phyloP scores from a whole-genome alignment of 2,888 invertebrate species.

The Scaptomyza tumidula region DNA sequence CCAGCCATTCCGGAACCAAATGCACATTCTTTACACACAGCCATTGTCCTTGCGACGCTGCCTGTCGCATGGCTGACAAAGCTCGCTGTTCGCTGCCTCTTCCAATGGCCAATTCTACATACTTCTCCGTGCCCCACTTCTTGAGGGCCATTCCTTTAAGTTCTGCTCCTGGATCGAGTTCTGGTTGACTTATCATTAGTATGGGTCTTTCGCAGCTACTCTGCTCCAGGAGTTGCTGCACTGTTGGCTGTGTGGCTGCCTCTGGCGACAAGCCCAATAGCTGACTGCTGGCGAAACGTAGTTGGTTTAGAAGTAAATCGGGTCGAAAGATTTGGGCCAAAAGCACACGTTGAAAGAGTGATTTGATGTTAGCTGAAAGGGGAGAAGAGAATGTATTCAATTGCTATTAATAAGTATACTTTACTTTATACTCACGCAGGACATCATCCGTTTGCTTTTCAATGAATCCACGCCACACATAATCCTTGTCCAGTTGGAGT shows the following conservation, averaged over 20 bases:
- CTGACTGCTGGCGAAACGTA: slow-evolving; percentile 86
- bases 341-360: slow-evolving; percentile 92
- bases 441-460: slow-evolving; percentile 83
- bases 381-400: background rate
- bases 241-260: slow-evolving; percentile 79
- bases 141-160: slow-evolving; percentile 88
- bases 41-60: slow-evolving; percentile 89
- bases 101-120: slow-evolving; percentile 91
- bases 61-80: slow-evolving; percentile 86
- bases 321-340: slow-evolving; percentile 92
- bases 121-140: slow-evolving; percentile 84
- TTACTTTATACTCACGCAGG: slow-evolving; percentile 86
- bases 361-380: slow-evolving; percentile 50
- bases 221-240: slow-evolving; percentile 82
- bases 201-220: slow-evolving; percentile 88
- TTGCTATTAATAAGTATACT: background rate
- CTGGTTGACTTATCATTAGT: slow-evolving; percentile 93
- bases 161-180: slow-evolving; percentile 95
- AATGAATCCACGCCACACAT: slow-evolving; percentile 81
- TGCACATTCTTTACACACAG: slow-evolving; percentile 93
- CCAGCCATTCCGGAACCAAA: slow-evolving; percentile 89
- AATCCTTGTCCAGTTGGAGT: slow-evolving; percentile 81
- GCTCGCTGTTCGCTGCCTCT: slow-evolving; percentile 90
- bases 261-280: slow-evolving; percentile 86
- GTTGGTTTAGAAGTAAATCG: slow-evolving; percentile 91